These are phyloP conservation scores for Theodoxus fluviatilis DNA, from an alignment of 2,888 invertebrate genomes.

Conservation along the genomic window DNA sequence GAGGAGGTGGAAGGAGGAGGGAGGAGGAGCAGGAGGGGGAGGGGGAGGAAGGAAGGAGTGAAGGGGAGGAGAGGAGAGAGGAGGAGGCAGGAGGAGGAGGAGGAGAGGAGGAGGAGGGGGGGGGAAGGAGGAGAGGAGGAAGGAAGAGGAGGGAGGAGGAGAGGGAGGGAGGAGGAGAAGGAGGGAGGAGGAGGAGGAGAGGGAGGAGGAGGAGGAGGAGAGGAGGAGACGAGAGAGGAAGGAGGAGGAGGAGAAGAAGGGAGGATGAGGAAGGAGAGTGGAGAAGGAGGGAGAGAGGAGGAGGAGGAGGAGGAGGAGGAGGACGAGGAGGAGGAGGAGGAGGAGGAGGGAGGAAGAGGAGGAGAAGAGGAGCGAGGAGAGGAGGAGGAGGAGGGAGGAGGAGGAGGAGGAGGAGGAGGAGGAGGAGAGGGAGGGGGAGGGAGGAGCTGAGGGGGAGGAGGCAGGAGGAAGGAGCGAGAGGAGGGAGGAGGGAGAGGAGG, in stretches of 20 bases:
- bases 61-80: background rate
- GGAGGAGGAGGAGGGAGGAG: background rate
- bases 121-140: background rate
- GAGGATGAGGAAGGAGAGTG: background rate
- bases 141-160: constrained; percentile 1
- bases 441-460: background rate
- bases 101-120: background rate
- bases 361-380: background rate
- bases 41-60: background rate
- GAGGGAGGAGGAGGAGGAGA: constrained; percentile 9
- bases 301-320: constrained; percentile 13
- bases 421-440: background rate
- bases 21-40: too few species aligned
- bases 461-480: background rate
- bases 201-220: too few species aligned
- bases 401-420: constrained; percentile 11
- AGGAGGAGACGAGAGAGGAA: constrained; percentile 19
- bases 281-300: background rate
- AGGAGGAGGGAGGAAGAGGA: background rate
- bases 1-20: too few species aligned
- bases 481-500: too few species aligned
- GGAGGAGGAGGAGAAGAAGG: background rate
- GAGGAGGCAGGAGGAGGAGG: too few species aligned
- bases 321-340: constrained; percentile 16
- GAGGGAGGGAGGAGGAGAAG: constrained; percentile 14